Conservation (phyloP, 2,797 vertebrate species). For the Bradypodion pumilum region DNA sequence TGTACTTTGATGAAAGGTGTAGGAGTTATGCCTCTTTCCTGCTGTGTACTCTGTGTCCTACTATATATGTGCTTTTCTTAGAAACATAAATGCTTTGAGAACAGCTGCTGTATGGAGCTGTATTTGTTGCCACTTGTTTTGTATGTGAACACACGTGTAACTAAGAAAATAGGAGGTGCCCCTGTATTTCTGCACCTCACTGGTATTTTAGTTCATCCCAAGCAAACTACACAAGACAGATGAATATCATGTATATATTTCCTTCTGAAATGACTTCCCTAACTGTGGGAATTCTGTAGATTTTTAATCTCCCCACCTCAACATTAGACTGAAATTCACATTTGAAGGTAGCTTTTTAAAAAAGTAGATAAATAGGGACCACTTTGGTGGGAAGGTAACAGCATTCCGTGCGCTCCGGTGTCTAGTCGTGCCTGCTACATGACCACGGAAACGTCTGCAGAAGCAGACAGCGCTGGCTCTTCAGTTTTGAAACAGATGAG, state of each 20-base stretch:
- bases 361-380: too few relatives aligned
- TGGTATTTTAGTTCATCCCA: background rate
- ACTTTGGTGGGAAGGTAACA: too few relatives aligned
- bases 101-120: background rate
- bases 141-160: background rate
- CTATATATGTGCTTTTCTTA: background rate
- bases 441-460: too few relatives aligned
- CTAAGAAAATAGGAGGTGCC: background rate
- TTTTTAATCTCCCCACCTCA: background rate
- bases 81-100: background rate
- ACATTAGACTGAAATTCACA: background rate
- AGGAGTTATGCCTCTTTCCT: background rate
- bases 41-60: background rate
- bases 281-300: background rate
- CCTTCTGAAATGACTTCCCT: background rate
- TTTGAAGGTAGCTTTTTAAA: background rate
- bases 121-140: too few relatives aligned
- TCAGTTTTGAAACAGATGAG: too few relatives aligned
- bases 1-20: background rate
- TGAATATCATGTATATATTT: background rate
- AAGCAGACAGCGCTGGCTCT: too few relatives aligned
- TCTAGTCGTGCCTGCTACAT: too few relatives aligned
- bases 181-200: background rate
- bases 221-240: background rate
- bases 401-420: too few relatives aligned